Percentiles rank a stretch among this genome's conserved stretches.
Conservation (phyloP, 2,113 vertebrate genomes). For the Archilochus colubris region DNA sequence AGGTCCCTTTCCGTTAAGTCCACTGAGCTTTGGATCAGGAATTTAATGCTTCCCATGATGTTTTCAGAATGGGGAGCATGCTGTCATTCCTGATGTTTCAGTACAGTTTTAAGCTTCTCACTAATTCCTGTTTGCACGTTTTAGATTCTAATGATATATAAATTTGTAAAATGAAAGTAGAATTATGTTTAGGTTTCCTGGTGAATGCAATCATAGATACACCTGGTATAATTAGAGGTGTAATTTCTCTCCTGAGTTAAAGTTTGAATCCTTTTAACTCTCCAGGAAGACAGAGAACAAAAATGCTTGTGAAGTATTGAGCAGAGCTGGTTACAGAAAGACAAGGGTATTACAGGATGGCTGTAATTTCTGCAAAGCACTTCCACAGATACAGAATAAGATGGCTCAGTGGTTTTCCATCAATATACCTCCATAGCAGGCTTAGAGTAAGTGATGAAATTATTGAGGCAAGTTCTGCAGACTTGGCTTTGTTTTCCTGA, state of each 20-base stretch:
- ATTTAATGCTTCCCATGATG: neutral
- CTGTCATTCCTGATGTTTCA: neutral
- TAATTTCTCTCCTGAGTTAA: conserved; percentile 49
- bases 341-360: neutral
- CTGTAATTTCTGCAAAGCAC: neutral
- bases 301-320: conserved; percentile 1
- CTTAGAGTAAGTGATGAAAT: neutral
- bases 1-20: conserved; percentile 6
- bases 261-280: conserved; percentile 42
- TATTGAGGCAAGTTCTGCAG: neutral
- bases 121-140: conserved; percentile 44
- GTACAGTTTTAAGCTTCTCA: conserved; percentile 21
- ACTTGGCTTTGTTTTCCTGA: neutral
- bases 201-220: neutral
- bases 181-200: conserved; percentile 16
- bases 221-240: conserved; percentile 65
- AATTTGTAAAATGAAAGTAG: conserved; percentile 20
- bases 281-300: neutral
- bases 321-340: conserved; percentile 1
- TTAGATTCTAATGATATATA: conserved; percentile 36
- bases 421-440: neutral
- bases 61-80: neutral
- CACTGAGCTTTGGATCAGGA: neutral
- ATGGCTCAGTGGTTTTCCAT: neutral
- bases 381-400: neutral